Percentiles rank a stretch among this genome's conserved stretches.
phyloP scores from a whole-genome alignment of 2,113 vertebrate species.

The Lophotis ruficrista region DNA sequence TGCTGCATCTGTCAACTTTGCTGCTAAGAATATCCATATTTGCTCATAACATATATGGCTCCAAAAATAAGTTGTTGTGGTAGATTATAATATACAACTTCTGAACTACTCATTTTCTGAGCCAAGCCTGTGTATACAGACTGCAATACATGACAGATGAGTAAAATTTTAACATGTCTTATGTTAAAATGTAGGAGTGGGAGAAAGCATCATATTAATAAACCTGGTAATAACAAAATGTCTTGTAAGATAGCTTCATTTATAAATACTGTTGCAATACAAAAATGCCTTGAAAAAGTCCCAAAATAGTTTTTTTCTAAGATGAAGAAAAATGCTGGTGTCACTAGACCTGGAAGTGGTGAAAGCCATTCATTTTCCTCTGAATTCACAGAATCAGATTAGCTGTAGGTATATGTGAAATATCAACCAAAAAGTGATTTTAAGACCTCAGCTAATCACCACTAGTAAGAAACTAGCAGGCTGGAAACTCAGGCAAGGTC shows the following conservation, averaged over 20 bases:
- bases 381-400: neutral
- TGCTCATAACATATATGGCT: neutral
- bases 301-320: neutral
- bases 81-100: neutral
- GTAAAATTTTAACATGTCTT: neutral
- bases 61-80: neutral
- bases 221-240: neutral
- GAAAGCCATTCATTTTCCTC: neutral
- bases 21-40: neutral
- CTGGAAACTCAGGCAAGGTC: neutral
- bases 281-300: neutral
- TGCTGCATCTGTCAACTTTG: neutral
- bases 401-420: neutral
- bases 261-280: neutral
- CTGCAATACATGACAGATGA: neutral
- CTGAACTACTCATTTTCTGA: neutral
- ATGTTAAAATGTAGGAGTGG: neutral
- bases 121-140: neutral
- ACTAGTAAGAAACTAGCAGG: neutral
- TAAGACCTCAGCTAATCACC: neutral
- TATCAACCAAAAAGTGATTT: neutral
- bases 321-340: neutral
- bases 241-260: neutral
- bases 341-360: neutral
- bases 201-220: neutral